These are phyloP conservation scores for Doryteuthis pealeii DNA, from an alignment of 1,140 invertebrate species.

Conservation along the genomic window DNA sequence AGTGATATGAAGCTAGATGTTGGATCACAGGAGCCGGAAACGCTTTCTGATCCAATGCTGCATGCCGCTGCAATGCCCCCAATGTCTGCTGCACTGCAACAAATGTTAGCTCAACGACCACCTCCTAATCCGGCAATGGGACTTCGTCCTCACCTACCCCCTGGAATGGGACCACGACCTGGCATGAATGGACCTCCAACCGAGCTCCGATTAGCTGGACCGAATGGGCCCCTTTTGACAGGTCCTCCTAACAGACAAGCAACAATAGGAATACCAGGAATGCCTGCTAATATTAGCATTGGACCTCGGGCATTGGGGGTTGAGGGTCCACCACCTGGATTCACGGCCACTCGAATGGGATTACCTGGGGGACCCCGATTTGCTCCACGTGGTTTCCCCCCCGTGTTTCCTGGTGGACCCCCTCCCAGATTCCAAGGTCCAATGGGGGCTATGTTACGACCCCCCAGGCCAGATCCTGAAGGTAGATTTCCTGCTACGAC, in stretches of 20 bases:
- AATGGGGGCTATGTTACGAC: conserved; percentile 8
- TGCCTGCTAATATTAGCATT: conserved; percentile 22
- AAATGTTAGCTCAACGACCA: conserved; percentile 15
- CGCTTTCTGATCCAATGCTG: not conserved
- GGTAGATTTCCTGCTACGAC: not conserved
- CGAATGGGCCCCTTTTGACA: conserved; percentile 14
- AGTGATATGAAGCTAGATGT: not conserved
- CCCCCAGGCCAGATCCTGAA: not conserved
- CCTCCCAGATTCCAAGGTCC: not conserved
- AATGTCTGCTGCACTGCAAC: conserved; percentile 11
- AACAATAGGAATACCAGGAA: conserved; percentile 22
- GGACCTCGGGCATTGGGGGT: conserved; percentile 20
- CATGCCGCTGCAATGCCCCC: not conserved
- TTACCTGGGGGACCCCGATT: conserved; percentile 21
- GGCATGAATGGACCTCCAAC: conserved; percentile 23
- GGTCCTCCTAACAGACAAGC: conserved; percentile 22
- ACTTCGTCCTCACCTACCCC: not conserved
- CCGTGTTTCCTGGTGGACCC: conserved; percentile 19
- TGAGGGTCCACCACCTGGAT: conserved; percentile 31
- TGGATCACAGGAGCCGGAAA: not conserved
- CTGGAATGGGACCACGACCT: conserved; percentile 12
- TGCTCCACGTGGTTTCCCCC: conserved; percentile 22
- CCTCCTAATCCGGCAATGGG: conserved; percentile 9
- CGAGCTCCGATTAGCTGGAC: conserved; percentile 18
- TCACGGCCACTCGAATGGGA: conserved; percentile 32